Percentiles rank a stretch among this genome's conserved stretches.
phyloP scores from a whole-genome alignment of 2,113 vertebrate genomes.

The Urocynchramus pylzowi region DNA sequence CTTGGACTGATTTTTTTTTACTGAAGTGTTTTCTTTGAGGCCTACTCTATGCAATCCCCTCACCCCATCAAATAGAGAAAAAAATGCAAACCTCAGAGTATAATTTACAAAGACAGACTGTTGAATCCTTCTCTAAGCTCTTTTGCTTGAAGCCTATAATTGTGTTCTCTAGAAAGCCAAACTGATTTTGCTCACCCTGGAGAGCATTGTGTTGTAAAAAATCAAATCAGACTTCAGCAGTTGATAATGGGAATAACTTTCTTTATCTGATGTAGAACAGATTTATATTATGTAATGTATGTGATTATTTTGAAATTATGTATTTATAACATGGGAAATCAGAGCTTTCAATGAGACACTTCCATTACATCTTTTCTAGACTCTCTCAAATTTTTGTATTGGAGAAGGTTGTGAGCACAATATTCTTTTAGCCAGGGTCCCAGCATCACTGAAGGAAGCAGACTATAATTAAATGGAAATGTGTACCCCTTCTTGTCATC shows the following conservation, averaged over 20 bases:
- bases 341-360: not conserved
- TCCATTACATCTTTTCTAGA: not conserved
- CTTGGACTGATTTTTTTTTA: not conserved
- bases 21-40: not conserved
- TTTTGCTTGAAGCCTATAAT: conserved; percentile 16
- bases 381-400: not conserved
- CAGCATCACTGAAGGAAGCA: not conserved
- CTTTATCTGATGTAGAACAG: not conserved
- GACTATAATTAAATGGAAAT: not conserved
- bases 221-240: not conserved
- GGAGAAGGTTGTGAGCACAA: not conserved
- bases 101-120: conserved; percentile 1
- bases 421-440: not conserved
- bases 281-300: not conserved
- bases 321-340: not conserved
- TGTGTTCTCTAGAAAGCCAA: conserved; percentile 21
- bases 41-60: not conserved
- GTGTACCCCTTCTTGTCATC: not conserved
- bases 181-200: not conserved
- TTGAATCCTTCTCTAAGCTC: not conserved
- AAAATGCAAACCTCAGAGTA: not conserved
- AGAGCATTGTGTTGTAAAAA: conserved; percentile 3
- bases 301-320: not conserved
- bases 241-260: not conserved
- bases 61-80: not conserved